Evolutionary conservation across 2,888 invertebrate species (phyloP), one percentile per base, ranked within the genome.

Genomic region (Embidobia sp.): DNA sequence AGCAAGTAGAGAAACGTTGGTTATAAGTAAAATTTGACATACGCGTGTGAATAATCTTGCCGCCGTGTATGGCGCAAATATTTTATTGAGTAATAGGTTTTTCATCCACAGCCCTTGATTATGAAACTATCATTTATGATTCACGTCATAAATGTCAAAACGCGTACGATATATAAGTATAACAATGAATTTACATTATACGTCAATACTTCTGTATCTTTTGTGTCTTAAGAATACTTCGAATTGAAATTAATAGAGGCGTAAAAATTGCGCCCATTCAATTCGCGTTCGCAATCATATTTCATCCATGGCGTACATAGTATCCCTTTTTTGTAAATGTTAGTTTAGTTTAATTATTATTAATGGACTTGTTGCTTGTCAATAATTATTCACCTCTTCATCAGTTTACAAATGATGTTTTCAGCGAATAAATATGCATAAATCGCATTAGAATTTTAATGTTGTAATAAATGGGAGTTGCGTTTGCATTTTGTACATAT

Each of bases 71-170:
- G 19, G 31, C 59, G 31, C 44, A 22, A 22, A 51, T 26, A 51
- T 40, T 42, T 51, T 19, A 44, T 40, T 51, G 29, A 64, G 64
- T 31, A 64, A 64, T 64, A 42, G 37, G 18, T 16, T 18, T 49
- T 29, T 40, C 19, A 59, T 59, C 16, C 59, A 13, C 40, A 40
- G 33, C 18, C 15, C 15, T 40, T 57, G 51, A 26, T 37, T 35
- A 40, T 48, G 2, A 49, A 69, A 67, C 40, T 29, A 48, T 40
- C 55, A 31, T 57, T 69, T 51, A 49, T 48, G 44, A 18, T 40
- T 44, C 13, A n/a, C 37, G 13, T 46, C 55, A 40, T 57, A 40
- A 40, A 69, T 57, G 57, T 69, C 48, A 37, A 69, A 40, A 57
- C 44, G 44, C 44, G 53, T 66, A 31, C 6, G 22, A 22, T 4